Percentiles rank a stretch among this genome's conserved stretches.
These are phyloP conservation scores for Urocolius indicus DNA, from an alignment of 2,113 vertebrate genomes.

Conservation along the genomic window DNA sequence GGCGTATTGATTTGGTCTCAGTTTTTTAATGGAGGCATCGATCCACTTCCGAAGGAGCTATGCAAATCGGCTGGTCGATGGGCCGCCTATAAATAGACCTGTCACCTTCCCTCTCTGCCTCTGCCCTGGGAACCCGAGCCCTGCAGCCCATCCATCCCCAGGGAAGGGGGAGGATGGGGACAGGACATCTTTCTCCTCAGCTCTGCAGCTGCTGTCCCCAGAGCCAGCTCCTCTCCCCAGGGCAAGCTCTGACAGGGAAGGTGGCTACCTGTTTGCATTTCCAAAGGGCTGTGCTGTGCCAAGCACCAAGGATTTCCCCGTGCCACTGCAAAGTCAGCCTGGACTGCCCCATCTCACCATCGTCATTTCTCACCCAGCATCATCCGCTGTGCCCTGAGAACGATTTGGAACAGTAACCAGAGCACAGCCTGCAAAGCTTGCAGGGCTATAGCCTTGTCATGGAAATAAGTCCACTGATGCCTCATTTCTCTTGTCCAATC, in stretches of 20 bases:
- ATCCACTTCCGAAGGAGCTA: conserved; percentile 81
- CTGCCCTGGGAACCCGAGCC: conserved; percentile 38
- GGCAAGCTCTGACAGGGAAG: rapidly evolving
- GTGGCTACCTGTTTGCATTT: background rate
- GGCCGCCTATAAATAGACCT: conserved; percentile 71
- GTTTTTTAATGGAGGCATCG: conserved; percentile 86
- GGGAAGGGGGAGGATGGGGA: conserved; percentile 19
- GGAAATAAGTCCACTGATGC: background rate
- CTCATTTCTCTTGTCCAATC: background rate
- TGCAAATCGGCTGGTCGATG: conserved; percentile 81
- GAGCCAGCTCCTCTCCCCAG: background rate
- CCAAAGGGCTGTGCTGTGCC: background rate
- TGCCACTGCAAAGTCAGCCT: background rate
- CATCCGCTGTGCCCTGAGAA: background rate
- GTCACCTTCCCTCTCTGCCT: conserved; percentile 63
- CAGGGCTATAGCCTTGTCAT: background rate
- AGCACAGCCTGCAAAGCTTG: background rate
- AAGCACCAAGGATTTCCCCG: background rate
- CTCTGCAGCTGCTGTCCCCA: conserved; percentile 12
- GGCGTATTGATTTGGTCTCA: conserved; percentile 84
- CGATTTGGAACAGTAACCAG: background rate
- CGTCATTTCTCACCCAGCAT: background rate
- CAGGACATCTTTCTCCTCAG: background rate
- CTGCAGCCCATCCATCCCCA: background rate
- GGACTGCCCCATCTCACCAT: background rate